Base-by-base conservation (phyloP, 2,797 vertebrate genomes). In the Macropus fuliginosus region DNA sequence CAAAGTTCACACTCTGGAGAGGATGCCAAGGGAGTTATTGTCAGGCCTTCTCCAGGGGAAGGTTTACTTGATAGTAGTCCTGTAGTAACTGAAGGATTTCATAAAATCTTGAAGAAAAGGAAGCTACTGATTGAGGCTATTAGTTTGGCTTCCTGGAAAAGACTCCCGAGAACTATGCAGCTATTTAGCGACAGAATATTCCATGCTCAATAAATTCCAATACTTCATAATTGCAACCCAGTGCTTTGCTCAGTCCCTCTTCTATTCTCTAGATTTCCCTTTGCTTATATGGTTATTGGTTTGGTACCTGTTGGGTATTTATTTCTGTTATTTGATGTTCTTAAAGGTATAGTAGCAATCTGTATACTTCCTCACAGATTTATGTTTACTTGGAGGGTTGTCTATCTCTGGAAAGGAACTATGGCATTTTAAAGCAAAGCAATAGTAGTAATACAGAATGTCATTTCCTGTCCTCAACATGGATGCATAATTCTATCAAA, bases 31-130 rank as follows among this genome's bases (percentile, higher is more conserved):
- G 29, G 40, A 91, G 91, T 57, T 97, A 95, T 95, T 95, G 96
- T 24, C 92, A 93, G 97, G 0, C 29, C 27, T 95, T 96, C 95
- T 97, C 97, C 95, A 97, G 94, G 95, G 94, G 97, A 97, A 97
- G 96, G 55, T 59, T 97, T 98, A 96, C 62, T 96, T 96, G 91
- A 92, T 89, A 92, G 54, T 93, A 28, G 95, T 90, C 93, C 96
- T 97, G 59, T 93, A 94, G 97, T 97, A 98, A 96, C 95, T 92
- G 95, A 96, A 96, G 94, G 92, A 59, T 97, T 98, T 96, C 96
- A 98, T 98, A 98, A 98, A 98, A 91, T 90, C 55, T 97, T 92
- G 93, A 98, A 97, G 97, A 97, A 98, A 93, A 98, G 94, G 98
- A 98, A 98, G 62, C 95, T 96, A 91, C 96, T 97, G 94, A 93